These are phyloP conservation scores for Garra rufa DNA, from an alignment of 2,113 vertebrate genomes.

Conservation along the genomic window DNA sequence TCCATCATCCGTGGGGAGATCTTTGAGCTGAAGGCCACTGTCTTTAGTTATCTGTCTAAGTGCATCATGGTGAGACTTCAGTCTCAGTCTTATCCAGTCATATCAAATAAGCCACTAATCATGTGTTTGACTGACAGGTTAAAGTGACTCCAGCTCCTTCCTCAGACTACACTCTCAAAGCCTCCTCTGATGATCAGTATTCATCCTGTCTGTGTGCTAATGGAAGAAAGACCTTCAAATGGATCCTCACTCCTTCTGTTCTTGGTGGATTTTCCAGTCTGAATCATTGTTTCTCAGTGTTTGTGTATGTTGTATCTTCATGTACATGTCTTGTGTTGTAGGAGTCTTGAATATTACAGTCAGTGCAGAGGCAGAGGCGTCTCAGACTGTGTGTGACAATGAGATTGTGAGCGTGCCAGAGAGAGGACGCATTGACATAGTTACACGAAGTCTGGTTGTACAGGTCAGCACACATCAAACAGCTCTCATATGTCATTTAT, in stretches of 20 bases:
- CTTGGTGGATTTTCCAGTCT: conserved; percentile 73
- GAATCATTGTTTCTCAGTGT: conserved; percentile 3
- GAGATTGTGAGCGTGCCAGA: conserved; percentile 76
- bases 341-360: conserved; percentile 79
- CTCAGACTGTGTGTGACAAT: conserved; percentile 70
- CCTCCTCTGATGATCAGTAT: no score
- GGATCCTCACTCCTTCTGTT: conserved; percentile 65
- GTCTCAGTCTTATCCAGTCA: not conserved
- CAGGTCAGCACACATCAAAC: conserved; percentile 71
- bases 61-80: conserved; percentile 80
- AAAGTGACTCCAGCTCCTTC: conserved; percentile 68
- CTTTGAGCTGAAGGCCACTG: conserved; percentile 85
- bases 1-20: conserved; percentile 85
- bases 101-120: no score
- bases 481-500: not conserved
- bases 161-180: conserved; percentile 72
- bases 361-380: conserved; percentile 75
- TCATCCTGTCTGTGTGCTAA: no score
- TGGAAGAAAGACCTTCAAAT: no score
- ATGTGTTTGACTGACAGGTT: conserved; percentile 72
- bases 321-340: conserved; percentile 48
- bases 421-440: conserved; percentile 77
- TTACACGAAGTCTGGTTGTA: conserved; percentile 79
- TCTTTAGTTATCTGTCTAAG: conserved; percentile 82
- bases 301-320: not conserved